These are phyloP conservation scores for Willowsia nigromaculata DNA, from an alignment of 2,888 invertebrate species.

Conservation along the genomic window DNA sequence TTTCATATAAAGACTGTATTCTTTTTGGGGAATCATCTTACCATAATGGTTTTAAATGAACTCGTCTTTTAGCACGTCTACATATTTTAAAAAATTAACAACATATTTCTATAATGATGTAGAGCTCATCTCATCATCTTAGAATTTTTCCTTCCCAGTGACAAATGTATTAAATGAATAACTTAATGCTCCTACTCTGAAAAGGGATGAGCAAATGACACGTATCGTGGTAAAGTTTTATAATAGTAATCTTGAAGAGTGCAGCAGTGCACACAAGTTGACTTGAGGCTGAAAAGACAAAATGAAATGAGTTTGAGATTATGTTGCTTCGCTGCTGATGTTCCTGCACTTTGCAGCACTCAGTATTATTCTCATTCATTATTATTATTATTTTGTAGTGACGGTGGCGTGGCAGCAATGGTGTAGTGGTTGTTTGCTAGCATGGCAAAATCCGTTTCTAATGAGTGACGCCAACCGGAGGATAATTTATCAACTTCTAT, in stretches of 20 bases:
- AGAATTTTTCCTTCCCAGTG: conserved; percentile 18
- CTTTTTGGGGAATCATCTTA: neutral
- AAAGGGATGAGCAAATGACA: conserved; percentile 66
- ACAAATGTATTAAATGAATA: conserved; percentile 59
- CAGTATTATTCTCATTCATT: neutral
- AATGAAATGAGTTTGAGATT: conserved; percentile 63
- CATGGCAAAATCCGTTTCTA: conserved; percentile 79
- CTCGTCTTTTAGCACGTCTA: conserved; percentile 16
- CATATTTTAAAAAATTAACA: conserved; percentile 63
- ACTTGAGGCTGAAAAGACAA: conserved; percentile 53
- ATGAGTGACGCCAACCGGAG: conserved; percentile 79
- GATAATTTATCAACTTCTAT: conserved; percentile 78
- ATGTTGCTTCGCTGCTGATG: neutral
- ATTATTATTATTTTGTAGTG: conserved; percentile 31
- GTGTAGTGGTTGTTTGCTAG: conserved; percentile 65
- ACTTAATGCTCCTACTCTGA: conserved; percentile 17
- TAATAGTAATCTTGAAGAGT: conserved; percentile 14
- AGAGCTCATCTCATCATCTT: neutral
- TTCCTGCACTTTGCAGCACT: neutral
- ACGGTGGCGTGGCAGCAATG: conserved; percentile 23
- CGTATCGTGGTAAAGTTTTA: conserved; percentile 41
- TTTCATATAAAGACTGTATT: no score
- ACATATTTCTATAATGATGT: conserved; percentile 58
- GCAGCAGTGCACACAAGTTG: conserved; percentile 55
- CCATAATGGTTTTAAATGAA: conserved; percentile 11